Evolutionary conservation across 2,113 vertebrate genomes (phyloP).

Genomic region (Elephas maximus): DNA sequence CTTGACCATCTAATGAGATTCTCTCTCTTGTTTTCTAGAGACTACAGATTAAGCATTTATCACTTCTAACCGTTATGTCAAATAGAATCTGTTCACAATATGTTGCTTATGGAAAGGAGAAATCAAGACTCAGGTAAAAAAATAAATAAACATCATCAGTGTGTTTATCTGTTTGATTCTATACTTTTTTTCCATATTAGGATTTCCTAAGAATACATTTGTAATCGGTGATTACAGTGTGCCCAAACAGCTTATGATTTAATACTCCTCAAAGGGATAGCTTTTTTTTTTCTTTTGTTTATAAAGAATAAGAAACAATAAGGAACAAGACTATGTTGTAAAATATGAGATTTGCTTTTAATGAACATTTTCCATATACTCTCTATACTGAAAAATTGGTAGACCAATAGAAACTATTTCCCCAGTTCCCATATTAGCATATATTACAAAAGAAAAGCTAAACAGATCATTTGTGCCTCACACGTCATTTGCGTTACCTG

Average conservation of each 20-base stretch:
- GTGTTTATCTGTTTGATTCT: neutral
- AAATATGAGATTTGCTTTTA: slow-evolving; percentile 26
- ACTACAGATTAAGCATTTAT: slow-evolving; percentile 85
- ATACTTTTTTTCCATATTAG: neutral
- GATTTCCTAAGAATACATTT: neutral
- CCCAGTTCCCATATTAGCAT: neutral
- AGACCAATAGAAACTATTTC: neutral
- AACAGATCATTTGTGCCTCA: neutral
- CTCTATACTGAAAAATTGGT: neutral
- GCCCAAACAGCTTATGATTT: neutral
- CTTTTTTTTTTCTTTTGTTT: neutral
- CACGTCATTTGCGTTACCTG: neutral
- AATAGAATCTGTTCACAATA: slow-evolving; percentile 86
- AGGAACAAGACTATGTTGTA: neutral
- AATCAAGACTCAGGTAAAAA: slow-evolving; percentile 86
- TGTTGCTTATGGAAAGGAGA: slow-evolving; percentile 83
- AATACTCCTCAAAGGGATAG: neutral
- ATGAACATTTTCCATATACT: neutral
- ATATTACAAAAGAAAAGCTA: neutral
- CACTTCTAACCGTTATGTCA: slow-evolving; percentile 86
- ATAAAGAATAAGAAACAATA: neutral
- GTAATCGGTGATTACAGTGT: neutral
- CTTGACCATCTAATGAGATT: neutral
- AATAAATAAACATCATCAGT: neutral
- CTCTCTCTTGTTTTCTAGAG: slow-evolving; percentile 80